Conservation (phyloP, 2,797 vertebrate genomes). For the Eupleurogrammus muticus region DNA sequence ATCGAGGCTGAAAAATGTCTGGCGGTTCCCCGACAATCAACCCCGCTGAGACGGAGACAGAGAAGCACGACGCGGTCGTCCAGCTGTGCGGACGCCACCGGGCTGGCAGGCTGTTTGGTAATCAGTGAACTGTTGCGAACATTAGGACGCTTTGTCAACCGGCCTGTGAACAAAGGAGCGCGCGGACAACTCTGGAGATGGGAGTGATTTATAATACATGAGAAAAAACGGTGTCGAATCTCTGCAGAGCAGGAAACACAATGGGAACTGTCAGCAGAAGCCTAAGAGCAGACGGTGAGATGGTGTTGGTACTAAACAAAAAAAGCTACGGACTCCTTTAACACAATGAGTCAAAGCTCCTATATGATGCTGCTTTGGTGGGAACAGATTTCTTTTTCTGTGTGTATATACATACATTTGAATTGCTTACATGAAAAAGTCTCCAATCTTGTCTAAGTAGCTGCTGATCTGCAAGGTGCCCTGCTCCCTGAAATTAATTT, state of each 20-base stretch:
- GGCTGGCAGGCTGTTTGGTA: slow-evolving; percentile 61
- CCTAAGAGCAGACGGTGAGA: slow-evolving; percentile 23
- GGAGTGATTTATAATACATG: slow-evolving; percentile 56
- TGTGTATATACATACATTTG: slow-evolving; percentile 34
- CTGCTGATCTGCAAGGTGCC: slow-evolving; percentile 5
- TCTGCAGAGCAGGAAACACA: slow-evolving; percentile 45
- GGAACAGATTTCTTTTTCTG: background rate
- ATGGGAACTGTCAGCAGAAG: slow-evolving; percentile 35
- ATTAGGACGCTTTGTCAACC: slow-evolving; percentile 58
- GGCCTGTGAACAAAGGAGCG: slow-evolving; percentile 51
- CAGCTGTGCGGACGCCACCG: slow-evolving; percentile 53
- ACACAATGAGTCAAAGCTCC: slow-evolving; percentile 8
- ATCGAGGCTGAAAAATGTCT: slow-evolving; percentile 67
- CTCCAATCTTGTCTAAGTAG: slow-evolving; percentile 16
- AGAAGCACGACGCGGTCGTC: slow-evolving; percentile 41
- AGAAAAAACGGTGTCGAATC: slow-evolving; percentile 45
- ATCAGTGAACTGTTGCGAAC: slow-evolving; percentile 67
- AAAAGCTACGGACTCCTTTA: slow-evolving; percentile 28
- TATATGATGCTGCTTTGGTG: no score
- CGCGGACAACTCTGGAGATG: slow-evolving; percentile 27
- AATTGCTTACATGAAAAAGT: slow-evolving; percentile 19
- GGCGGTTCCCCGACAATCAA: slow-evolving; percentile 55
- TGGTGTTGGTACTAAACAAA: slow-evolving; percentile 15
- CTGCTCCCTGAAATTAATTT: slow-evolving; percentile 33
- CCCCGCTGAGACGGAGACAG: slow-evolving; percentile 55